A percentile compares a stretch with the other conserved stretches of the same genome.
Evolutionary conservation across 1,140 invertebrate genomes (phyloP).

Genomic region (Heliconius congener): DNA sequence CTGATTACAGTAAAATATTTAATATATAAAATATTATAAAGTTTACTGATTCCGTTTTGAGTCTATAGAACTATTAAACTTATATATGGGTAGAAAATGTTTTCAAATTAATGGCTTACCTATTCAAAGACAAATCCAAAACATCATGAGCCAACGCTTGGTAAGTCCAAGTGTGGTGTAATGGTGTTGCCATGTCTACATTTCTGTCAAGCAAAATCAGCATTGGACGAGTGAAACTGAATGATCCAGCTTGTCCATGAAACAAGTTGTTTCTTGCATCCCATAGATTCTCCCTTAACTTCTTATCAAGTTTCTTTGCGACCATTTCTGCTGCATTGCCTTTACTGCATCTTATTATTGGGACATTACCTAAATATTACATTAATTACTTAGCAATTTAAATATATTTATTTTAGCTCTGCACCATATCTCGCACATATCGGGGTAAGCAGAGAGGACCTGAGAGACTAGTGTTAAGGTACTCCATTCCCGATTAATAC

Average conservation of each 20-base stretch:
- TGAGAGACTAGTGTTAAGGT: too few species aligned
- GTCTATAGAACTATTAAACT: too few species aligned
- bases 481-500: too few species aligned
- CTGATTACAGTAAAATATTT: too few species aligned
- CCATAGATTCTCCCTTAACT: slow-evolving; percentile 97
- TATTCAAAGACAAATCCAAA: slow-evolving; percentile 94
- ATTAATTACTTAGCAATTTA: background rate
- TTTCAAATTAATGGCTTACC: slow-evolving; percentile 45
- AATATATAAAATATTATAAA: too few species aligned
- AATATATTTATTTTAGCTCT: too few species aligned
- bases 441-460: too few species aligned
- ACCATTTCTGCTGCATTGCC: slow-evolving; percentile 99
- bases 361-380: slow-evolving; percentile 88
- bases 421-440: too few species aligned
- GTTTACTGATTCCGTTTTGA: too few species aligned
- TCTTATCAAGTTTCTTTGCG: slow-evolving; percentile 97
- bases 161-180: slow-evolving; percentile 99
- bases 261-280: slow-evolving; percentile 98
- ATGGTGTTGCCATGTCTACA: slow-evolving; percentile 97
- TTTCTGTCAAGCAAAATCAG: slow-evolving; percentile 97
- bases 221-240: slow-evolving; percentile 95
- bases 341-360: slow-evolving; percentile 96
- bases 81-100: too few species aligned
- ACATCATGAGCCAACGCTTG: slow-evolving; percentile 98
- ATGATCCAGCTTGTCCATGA: slow-evolving; percentile 88